Conservation (phyloP, 2,113 vertebrate species). For the Cyprinodon variegatus region DNA sequence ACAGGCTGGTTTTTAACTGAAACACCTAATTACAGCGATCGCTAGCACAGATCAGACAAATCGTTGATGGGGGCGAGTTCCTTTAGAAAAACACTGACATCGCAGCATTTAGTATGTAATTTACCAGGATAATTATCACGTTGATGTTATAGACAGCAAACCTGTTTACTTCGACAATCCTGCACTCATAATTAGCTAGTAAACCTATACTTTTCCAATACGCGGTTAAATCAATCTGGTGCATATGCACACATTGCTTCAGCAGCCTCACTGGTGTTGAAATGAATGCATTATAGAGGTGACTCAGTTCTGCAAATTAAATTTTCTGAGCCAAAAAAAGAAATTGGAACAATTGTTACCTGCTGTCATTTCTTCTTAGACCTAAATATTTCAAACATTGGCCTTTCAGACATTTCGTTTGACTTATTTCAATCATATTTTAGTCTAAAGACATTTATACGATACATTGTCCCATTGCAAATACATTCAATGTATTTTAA, state of each 20-base stretch:
- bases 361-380: slow-evolving; percentile 61
- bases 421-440: slow-evolving; percentile 81
- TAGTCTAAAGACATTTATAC: slow-evolving; percentile 75
- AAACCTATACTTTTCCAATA: slow-evolving; percentile 53
- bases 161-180: slow-evolving; percentile 49
- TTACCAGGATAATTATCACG: slow-evolving; percentile 39
- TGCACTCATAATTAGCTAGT: slow-evolving; percentile 62
- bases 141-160: slow-evolving; percentile 66
- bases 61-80: slow-evolving; percentile 10
- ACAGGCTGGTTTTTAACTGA: slow-evolving; percentile 40
- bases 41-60: slow-evolving; percentile 26
- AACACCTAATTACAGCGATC: slow-evolving; percentile 48
- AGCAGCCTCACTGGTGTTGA: slow-evolving; percentile 31
- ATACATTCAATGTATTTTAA: too few relatives aligned
- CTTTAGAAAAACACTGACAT: slow-evolving; percentile 39
- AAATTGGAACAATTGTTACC: slow-evolving; percentile 63
- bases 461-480: slow-evolving; percentile 14
- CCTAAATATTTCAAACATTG: slow-evolving; percentile 79
- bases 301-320: slow-evolving; percentile 36
- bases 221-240: slow-evolving; percentile 49
- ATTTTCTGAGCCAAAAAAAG: slow-evolving; percentile 8
- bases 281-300: slow-evolving; percentile 28
- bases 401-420: slow-evolving; percentile 80
- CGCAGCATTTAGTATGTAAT: slow-evolving; percentile 40
- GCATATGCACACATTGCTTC: slow-evolving; percentile 39